Base-by-base conservation (phyloP, 2,113 vertebrate species). In the Cyanocitta stelleri region DNA sequence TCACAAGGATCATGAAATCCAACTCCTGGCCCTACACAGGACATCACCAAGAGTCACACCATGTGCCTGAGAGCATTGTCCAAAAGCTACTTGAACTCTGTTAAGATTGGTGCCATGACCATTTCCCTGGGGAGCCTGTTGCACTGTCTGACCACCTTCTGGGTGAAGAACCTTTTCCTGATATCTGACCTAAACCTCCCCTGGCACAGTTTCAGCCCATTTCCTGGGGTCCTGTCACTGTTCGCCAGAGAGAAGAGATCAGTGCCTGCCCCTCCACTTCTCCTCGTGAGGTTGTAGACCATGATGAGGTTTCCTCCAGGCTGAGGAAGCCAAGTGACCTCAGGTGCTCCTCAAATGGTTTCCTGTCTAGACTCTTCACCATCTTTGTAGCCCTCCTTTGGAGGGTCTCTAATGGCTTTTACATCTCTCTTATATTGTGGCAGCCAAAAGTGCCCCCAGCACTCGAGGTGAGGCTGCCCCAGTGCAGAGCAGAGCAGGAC, bases 401-500 rank as follows among this genome's bases (percentile, higher is more conserved):
- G 32, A 43, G 4, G 4, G 22, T 27, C 35, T 37, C 22, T 19
- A 63, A 56, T 17, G 35, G 35, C 22, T 22, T 77, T 24, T 29
- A 2, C 27, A 49, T 29, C 32, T 41, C 48, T 55, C 48, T 49
- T 14, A 43, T 6, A 49, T 5, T 11, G 15, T 43, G 17, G 56
- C 16, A 6, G 15, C 18, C 35, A 43, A 62, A 90, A 23, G 12
- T 16, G 32, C 5, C 22, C 30, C 33, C 32, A 84, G 35, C 3
- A 56, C 27, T 23, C 0, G 2, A 71, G 35, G 27, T 29, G 35
- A 62, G 55, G 71, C n/a, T 0, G 1, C 30, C 9, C 26, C 41
- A 69, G 32, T 1, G 22, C 35, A 55, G 55, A 49, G 26, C 17
- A 83, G 55, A 55, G 41, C 1, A 0, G 30, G 48, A 63, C 32